These are phyloP conservation scores for Suillia variegata DNA, from an alignment of 2,888 invertebrate species.

Conservation along the genomic window DNA sequence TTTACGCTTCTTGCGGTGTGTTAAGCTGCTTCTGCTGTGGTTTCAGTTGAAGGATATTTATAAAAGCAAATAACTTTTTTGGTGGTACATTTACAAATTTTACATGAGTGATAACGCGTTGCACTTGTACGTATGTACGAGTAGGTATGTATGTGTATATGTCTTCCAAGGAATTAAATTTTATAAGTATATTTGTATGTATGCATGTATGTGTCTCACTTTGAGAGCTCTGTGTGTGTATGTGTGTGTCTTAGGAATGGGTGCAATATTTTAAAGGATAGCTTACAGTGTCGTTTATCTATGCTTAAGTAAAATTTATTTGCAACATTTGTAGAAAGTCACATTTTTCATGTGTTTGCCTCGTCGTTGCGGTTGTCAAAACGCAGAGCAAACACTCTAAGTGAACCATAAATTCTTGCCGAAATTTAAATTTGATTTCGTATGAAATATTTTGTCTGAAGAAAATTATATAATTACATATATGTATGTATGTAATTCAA, in stretches of 20 bases:
- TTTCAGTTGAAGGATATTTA: conserved; percentile 26
- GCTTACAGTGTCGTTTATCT: conserved; percentile 38
- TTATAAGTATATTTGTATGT: not conserved
- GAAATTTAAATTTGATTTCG: no score
- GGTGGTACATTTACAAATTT: conserved; percentile 35
- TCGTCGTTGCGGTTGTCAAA: not conserved
- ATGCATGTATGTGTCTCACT: not conserved
- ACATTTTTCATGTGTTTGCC: conserved; percentile 1
- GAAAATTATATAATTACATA: no score
- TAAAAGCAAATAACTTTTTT: conserved; percentile 34
- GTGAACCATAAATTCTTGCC: no score
- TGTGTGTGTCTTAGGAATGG: not conserved
- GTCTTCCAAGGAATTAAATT: no score
- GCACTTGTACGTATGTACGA: conserved; percentile 9
- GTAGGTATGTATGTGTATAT: not conserved
- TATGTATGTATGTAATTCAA: no score
- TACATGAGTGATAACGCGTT: conserved; percentile 25
- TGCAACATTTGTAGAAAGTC: conserved; percentile 25
- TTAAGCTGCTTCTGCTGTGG: not conserved
- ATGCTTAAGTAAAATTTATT: conserved; percentile 37
- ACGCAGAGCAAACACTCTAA: not conserved
- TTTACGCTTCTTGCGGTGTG: not conserved
- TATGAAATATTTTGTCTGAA: no score
- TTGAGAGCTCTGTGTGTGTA: not conserved
- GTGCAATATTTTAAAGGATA: conserved; percentile 26